Evolutionary conservation across 64 coral and sea anemone species (phyloP).

Genomic region (Porites australiensis): DNA sequence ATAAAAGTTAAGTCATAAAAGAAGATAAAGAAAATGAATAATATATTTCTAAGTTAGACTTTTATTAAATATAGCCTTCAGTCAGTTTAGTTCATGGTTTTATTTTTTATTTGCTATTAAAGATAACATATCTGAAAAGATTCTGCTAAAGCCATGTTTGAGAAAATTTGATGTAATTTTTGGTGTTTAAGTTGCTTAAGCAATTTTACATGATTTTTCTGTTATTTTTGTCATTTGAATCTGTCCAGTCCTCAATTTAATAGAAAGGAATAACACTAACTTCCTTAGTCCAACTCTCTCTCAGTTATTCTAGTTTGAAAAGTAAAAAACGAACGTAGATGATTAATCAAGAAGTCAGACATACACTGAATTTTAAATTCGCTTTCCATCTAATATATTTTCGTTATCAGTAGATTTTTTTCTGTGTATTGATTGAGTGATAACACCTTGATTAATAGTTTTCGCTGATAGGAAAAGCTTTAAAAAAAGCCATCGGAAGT

Average conservation of each 20-base stretch:
- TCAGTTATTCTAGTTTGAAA: background rate
- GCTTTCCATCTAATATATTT: conserved; percentile 37
- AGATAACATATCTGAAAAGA: background rate
- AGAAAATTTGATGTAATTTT: background rate
- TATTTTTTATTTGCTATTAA: background rate
- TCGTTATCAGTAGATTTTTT: conserved; percentile 35
- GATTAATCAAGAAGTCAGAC: conserved; percentile 30
- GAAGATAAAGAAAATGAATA: background rate
- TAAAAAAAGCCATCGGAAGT: conserved; percentile 43
- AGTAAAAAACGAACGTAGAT: conserved; percentile 13
- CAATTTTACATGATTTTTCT: background rate
- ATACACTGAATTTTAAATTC: conserved; percentile 50
- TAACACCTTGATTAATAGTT: conserved; percentile 40
- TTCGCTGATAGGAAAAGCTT: conserved; percentile 28
- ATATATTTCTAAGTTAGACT: background rate
- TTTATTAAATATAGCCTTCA: background rate
- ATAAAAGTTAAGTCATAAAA: background rate
- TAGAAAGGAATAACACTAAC: background rate
- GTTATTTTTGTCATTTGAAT: background rate
- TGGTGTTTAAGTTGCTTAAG: background rate
- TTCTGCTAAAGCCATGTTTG: background rate
- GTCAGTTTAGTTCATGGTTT: background rate
- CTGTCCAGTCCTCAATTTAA: background rate
- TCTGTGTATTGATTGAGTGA: conserved; percentile 4
- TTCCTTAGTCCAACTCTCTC: too few species aligned